Evolutionary conservation across 2,113 vertebrate species (phyloP).

Genomic region (Plestiodon gilberti): DNA sequence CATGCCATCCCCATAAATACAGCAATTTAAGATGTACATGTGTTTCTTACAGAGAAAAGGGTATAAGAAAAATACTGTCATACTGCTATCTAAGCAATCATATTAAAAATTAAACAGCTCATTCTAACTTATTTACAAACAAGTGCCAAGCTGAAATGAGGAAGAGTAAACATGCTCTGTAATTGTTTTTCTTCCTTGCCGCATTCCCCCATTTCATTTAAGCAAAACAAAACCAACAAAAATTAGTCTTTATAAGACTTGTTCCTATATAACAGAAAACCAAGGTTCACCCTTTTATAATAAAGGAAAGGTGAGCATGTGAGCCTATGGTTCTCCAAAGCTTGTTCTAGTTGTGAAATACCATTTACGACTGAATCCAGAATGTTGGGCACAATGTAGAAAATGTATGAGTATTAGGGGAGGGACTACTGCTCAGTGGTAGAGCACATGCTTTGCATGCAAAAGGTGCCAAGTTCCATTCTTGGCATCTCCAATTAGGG

Average conservation of each 20-base stretch:
- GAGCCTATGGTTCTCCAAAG: too few relatives aligned
- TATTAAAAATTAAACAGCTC: constrained; percentile 23
- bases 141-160: background rate
- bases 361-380: too few relatives aligned
- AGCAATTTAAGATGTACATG: constrained; percentile 15
- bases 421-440: too few relatives aligned
- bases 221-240: background rate
- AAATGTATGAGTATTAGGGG: background rate
- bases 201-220: background rate
- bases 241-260: background rate
- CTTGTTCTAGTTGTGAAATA: too few relatives aligned
- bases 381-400: background rate
- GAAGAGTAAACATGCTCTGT: background rate
- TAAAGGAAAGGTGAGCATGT: too few relatives aligned
- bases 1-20: background rate
- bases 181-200: background rate
- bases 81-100: background rate
- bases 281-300: too few relatives aligned
- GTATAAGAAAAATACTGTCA: background rate
- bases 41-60: background rate
- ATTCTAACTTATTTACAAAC: constrained; percentile 2
- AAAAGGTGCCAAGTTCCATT: too few relatives aligned
- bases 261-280: too few relatives aligned
- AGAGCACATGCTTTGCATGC: too few relatives aligned
- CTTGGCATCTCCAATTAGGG: too few relatives aligned